A percentile compares a stretch with the other conserved stretches of the same genome.
Evolutionary conservation across 2,888 invertebrate species (phyloP).

Genomic region (Penaeus monodon): DNA sequence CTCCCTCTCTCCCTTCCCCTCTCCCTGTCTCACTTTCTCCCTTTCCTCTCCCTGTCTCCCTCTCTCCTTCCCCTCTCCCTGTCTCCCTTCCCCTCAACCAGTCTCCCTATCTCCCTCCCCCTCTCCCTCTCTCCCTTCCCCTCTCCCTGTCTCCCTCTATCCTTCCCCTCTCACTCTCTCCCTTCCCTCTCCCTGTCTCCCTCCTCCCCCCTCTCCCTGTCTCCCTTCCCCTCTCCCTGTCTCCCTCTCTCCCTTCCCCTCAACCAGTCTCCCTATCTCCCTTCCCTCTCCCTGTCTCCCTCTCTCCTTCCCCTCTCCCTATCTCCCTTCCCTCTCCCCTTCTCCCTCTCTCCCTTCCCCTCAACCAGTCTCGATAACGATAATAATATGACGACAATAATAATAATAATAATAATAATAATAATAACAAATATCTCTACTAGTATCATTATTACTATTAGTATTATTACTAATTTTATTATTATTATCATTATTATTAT

Average conservation of each 20-base stretch:
- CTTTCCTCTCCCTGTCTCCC: not conserved
- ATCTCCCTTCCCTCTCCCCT: not conserved
- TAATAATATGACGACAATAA: not conserved
- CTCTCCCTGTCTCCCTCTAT: too few species aligned
- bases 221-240: not conserved
- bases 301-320: not conserved
- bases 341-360: not conserved
- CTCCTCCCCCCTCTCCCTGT: not conserved
- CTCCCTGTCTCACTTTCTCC: not conserved
- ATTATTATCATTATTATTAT: too few species aligned
- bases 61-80: not conserved
- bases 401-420: not conserved
- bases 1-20: too few species aligned
- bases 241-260: not conserved
- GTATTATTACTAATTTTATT: too few species aligned
- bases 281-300: not conserved
- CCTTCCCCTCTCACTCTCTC: not conserved
- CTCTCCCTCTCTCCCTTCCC: not conserved
- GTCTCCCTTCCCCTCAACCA: not conserved
- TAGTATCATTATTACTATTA: too few species aligned
- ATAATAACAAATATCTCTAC: too few species aligned
- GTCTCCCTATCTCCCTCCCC: too few species aligned
- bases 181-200: conserved; percentile 4
- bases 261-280: rapidly evolving
- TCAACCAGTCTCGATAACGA: not conserved